Evolutionary conservation across 2,888 invertebrate species (phyloP), one percentile per base, ranked within the genome.

Genomic region (Drosophila atripex): DNA sequence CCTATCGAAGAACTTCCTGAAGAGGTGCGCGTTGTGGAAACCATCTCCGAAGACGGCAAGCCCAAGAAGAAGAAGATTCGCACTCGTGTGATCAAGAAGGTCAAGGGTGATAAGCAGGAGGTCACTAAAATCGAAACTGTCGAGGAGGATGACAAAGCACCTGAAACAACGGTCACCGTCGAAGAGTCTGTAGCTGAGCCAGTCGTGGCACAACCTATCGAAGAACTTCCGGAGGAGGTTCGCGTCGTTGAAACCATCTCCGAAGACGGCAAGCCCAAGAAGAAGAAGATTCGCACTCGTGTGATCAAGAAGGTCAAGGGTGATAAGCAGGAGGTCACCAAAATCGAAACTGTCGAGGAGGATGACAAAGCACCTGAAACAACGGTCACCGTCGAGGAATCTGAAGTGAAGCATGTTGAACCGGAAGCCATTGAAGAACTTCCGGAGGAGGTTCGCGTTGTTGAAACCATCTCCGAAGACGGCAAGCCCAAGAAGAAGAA

Each of bases 401-500:
- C 55, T 7, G 66, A 74, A 1, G 12, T 71, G 0, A 70, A 78
- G 28, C 56, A 57, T n/a, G 68, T 71, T 18, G 12, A 38, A 2
- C 63, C 72, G 18, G 76, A 74, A 45, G 50, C 63, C 14, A 43
- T 76, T 2, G 18, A 25, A 89, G 88, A 71, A 54, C 71, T 80
- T 3, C 90, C 90, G 14, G 90, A 92, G 53, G 78, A 73, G 23
- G 60, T 76, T 8, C 72, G 54, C 23, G 59, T 71, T 0, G 30
- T 73, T 5, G 72, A 73, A 58, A 49, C 53, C 7, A 46, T 61
- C 5, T 50, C 89, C 6, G 77, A 89, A 12, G 91, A 92, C 64
- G 75, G 73, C 23, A 88, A 80, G 55, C 90, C 91, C 0, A 91
- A 89, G 54, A 92, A 91, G 68, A 89, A 76, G 52, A 85, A 80